These are phyloP conservation scores for Neofelis nebulosa DNA, from an alignment of 2,113 vertebrate genomes.

Conservation along the genomic window DNA sequence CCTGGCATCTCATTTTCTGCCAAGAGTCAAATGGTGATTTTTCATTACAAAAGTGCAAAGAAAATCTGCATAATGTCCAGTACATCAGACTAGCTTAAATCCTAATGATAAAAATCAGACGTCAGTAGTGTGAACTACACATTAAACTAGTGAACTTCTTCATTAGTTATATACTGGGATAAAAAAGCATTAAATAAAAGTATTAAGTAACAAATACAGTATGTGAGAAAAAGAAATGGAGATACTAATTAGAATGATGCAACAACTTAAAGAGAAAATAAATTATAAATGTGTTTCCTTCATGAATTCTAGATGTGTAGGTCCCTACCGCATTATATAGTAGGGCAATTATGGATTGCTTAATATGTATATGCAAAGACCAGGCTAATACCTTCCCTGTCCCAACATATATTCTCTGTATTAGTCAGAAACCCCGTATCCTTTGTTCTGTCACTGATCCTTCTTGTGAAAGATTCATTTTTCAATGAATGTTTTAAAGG, in stretches of 20 bases:
- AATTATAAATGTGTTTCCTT: background rate
- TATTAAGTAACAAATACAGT: background rate
- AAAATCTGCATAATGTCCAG: conserved; percentile 37
- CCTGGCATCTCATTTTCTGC: conserved; percentile 85
- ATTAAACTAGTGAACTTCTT: background rate
- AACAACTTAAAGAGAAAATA: background rate
- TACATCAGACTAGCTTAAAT: conserved; percentile 44
- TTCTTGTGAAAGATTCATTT: background rate
- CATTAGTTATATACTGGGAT: background rate
- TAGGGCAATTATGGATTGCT: background rate
- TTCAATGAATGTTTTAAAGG: background rate
- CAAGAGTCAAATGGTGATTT: conserved; percentile 84
- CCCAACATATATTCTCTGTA: conserved; percentile 75
- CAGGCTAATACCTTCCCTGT: conserved; percentile 73
- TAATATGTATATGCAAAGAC: conserved; percentile 55
- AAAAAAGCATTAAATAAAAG: background rate
- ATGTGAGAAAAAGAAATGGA: background rate
- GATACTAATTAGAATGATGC: background rate
- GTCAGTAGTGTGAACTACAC: background rate
- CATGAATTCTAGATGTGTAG: background rate
- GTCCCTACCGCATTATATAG: background rate
- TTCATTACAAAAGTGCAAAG: conserved; percentile 80
- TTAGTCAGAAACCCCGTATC: conserved; percentile 23
- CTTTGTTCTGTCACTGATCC: background rate
- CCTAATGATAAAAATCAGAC: background rate